Evolutionary conservation across 2,797 vertebrate genomes (phyloP).

Genomic region (Pseudotriccus pelzelni): DNA sequence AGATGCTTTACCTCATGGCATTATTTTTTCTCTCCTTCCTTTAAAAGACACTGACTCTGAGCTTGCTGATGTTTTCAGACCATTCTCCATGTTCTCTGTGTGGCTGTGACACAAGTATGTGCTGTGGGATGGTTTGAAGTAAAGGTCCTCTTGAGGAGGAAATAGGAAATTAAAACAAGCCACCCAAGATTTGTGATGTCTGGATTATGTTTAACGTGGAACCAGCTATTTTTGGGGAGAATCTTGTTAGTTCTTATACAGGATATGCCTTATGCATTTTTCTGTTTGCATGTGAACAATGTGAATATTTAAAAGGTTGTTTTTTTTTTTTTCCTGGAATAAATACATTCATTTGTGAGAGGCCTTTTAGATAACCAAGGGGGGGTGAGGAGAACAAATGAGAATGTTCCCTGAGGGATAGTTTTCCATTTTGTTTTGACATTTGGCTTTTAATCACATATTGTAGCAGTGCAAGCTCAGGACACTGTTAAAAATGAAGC

Average conservation of each 20-base stretch:
- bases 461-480: background rate
- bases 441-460: background rate
- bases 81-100: background rate
- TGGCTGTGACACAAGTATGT: background rate
- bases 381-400: background rate
- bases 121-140: background rate
- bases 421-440: background rate
- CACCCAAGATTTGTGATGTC: background rate
- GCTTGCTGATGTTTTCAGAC: background rate
- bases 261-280: background rate
- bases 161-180: background rate
- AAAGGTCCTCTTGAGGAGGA: background rate
- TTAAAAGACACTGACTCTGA: background rate
- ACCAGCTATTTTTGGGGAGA: background rate
- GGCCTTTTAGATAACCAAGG: background rate
- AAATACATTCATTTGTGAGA: background rate
- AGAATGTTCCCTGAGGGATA: background rate
- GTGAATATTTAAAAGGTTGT: background rate
- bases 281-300: background rate
- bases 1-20: background rate
- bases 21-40: background rate
- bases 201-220: background rate
- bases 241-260: background rate
- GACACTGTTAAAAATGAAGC: background rate
- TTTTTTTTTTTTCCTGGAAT: background rate